phyloP scores from a whole-genome alignment of 2,797 vertebrate species.

The Macropodus opercularis region DNA sequence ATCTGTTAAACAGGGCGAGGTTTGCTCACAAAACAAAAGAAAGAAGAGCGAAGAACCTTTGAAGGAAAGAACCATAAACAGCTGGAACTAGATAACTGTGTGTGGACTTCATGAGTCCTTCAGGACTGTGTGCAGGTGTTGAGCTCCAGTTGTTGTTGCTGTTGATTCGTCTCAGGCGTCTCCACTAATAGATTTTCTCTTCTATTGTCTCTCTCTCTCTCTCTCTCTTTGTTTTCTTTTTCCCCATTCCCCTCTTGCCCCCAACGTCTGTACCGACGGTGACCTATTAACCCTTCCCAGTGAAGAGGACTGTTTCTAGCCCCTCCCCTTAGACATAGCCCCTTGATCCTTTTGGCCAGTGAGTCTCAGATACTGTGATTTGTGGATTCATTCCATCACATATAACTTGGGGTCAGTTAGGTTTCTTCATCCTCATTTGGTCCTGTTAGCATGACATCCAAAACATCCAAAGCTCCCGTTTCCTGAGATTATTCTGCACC shows the following conservation, averaged over 20 bases:
- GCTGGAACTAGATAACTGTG: too few species aligned
- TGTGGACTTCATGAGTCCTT: too few species aligned
- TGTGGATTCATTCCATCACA: too few species aligned
- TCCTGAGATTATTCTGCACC: not conserved
- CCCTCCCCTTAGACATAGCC: conserved; percentile 73
- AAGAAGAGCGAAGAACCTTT: too few species aligned
- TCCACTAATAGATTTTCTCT: conserved; percentile 75
- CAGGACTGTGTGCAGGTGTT: too few species aligned
- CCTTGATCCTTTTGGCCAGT: conserved; percentile 75
- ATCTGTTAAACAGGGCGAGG: too few species aligned
- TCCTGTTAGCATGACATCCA: not conserved
- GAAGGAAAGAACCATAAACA: too few species aligned
- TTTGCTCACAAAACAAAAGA: too few species aligned
- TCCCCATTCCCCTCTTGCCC: conserved; percentile 52
- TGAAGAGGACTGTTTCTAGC: conserved; percentile 78
- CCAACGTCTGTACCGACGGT: conserved; percentile 67
- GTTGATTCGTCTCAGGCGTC: conserved; percentile 22
- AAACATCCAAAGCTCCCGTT: conserved; percentile 7
- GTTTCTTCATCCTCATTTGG: conserved; percentile 1
- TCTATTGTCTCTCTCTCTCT: conserved; percentile 70
- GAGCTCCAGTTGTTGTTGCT: conserved; percentile 2
- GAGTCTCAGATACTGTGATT: conserved; percentile 62
- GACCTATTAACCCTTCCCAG: conserved; percentile 69
- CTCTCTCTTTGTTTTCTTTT: conserved; percentile 48
- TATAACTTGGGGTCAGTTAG: too few species aligned